A percentile compares a stretch with the other conserved stretches of the same genome.
These are phyloP conservation scores for Catharus fuscescens DNA, from an alignment of 2,113 vertebrate genomes.

Conservation along the genomic window DNA sequence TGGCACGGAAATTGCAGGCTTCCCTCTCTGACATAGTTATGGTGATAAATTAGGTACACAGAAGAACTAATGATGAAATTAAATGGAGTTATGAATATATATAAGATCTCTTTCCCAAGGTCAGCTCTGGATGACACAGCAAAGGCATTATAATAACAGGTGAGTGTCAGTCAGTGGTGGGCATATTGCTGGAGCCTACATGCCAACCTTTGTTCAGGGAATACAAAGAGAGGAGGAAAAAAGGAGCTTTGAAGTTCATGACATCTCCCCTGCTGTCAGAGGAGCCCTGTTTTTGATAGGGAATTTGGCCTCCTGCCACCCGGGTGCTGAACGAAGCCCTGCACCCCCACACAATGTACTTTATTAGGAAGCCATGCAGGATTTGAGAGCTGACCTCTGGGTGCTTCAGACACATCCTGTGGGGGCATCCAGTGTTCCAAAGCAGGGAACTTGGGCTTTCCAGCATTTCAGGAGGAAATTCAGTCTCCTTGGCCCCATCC, in stretches of 20 bases:
- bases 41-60: constrained; percentile 62
- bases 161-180: neutral
- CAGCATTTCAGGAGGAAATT: neutral
- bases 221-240: neutral
- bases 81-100: constrained; percentile 62
- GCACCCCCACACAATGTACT: neutral
- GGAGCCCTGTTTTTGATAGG: neutral
- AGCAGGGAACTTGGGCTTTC: neutral
- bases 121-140: constrained; percentile 22
- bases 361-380: rapidly evolving
- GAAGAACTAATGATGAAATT: constrained; percentile 57
- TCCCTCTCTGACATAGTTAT: constrained; percentile 33
- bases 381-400: rapidly evolving
- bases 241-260: neutral
- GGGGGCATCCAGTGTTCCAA: neutral
- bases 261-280: neutral
- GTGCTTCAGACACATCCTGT: rapidly evolving
- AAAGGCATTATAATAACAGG: neutral
- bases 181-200: neutral
- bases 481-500: neutral
- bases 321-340: neutral
- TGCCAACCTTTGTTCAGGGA: neutral
- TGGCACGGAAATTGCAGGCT: constrained; percentile 45
- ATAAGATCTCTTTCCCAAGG: constrained; percentile 48
- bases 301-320: neutral